These are phyloP conservation scores for Actinostola sp. DNA, from an alignment of 92 coral and sea anemone genomes.

Conservation along the genomic window DNA sequence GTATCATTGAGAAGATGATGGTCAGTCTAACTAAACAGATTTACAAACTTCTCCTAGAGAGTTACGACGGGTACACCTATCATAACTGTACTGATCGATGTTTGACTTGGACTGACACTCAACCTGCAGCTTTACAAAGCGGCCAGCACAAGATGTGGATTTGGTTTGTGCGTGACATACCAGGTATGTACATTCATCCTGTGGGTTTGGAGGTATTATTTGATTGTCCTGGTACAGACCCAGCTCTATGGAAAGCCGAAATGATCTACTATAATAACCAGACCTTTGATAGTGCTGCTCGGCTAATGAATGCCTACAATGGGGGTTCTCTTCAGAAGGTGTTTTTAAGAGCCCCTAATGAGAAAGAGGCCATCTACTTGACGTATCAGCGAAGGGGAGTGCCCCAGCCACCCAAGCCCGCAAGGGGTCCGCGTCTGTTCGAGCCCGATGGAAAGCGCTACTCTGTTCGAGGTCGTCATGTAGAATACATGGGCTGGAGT, in stretches of 20 bases:
- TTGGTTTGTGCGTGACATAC: slow-evolving; percentile 45
- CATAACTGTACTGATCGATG: slow-evolving; percentile 53
- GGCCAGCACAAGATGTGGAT: slow-evolving; percentile 58
- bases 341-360: slow-evolving; percentile 42
- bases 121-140: slow-evolving; percentile 38
- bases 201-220: slow-evolving; percentile 58
- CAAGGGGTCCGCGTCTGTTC: slow-evolving; percentile 57
- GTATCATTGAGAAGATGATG: slow-evolving; percentile 25
- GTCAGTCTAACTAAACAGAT: slow-evolving; percentile 30
- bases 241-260: slow-evolving; percentile 54
- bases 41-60: slow-evolving; percentile 43
- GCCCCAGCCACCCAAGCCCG: slow-evolving; percentile 55
- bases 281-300: slow-evolving; percentile 61
- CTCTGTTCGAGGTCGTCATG: slow-evolving; percentile 67
- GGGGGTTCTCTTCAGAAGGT: slow-evolving; percentile 54
- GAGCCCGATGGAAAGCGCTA: slow-evolving; percentile 88
- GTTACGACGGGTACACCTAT: slow-evolving; percentile 64
- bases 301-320: slow-evolving; percentile 54
- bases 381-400: slow-evolving; percentile 61
- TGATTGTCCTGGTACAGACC: slow-evolving; percentile 55
- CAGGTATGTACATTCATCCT: slow-evolving; percentile 60
- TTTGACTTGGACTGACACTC: slow-evolving; percentile 36
- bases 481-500: slow-evolving; percentile 91
- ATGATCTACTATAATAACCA: slow-evolving; percentile 61
- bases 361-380: slow-evolving; percentile 38